Percentiles rank a stretch among this genome's conserved stretches.
Evolutionary conservation across 2,797 vertebrate genomes (phyloP).

Genomic region (Hafferia zeledoni): DNA sequence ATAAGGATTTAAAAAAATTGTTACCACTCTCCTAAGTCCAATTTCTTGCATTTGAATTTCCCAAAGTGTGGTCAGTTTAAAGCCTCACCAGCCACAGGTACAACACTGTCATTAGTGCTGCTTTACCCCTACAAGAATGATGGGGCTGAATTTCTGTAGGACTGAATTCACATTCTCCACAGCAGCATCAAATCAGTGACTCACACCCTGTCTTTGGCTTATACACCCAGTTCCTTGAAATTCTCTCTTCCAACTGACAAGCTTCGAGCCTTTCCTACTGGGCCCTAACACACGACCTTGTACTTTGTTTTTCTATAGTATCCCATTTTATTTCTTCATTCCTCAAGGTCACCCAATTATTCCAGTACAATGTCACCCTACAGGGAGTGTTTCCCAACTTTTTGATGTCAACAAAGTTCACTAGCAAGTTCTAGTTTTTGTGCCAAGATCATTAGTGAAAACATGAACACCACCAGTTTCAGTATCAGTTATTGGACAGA

Average conservation of each 20-base stretch:
- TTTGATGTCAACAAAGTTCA: background rate
- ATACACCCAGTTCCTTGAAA: background rate
- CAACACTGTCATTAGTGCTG: background rate
- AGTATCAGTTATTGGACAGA: background rate
- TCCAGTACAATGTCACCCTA: rapidly evolving
- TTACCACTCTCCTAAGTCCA: background rate
- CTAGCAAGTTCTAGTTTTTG: background rate
- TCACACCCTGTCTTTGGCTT: background rate
- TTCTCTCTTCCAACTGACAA: background rate
- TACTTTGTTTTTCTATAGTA: background rate
- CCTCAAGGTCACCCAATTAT: background rate
- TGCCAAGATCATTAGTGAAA: conserved; percentile 5
- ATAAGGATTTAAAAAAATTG: background rate
- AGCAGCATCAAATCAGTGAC: background rate
- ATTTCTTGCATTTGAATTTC: background rate
- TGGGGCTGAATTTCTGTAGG: background rate
- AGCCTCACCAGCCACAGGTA: background rate
- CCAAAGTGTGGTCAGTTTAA: background rate
- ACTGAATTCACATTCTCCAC: background rate
- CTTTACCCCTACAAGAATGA: background rate
- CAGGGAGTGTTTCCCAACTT: background rate
- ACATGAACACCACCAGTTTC: background rate
- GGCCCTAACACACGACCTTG: background rate
- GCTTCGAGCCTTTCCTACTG: background rate
- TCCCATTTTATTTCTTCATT: background rate